Evolutionary conservation across 1,140 invertebrate species (phyloP), one percentile per base, ranked within the genome.

Genomic region (Apis cerana): DNA sequence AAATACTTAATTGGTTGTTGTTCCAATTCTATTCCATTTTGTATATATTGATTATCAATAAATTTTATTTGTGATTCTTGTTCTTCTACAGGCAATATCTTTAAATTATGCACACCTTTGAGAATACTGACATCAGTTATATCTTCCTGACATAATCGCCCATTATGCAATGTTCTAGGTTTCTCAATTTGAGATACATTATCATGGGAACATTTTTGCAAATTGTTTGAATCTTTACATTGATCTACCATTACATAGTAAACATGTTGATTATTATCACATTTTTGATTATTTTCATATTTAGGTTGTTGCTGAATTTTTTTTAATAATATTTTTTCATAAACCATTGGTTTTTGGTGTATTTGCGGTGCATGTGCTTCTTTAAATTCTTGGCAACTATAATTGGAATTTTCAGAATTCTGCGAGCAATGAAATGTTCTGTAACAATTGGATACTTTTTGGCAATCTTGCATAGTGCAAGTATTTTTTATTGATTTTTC

Each of bases 1-100:
- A 82, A 13, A 17, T 82, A 82, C 23, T 82, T 82, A 0, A 69
- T n/a, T 7, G 80, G 80, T 15, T 52, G 80, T 4, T 82, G 19
- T 13, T 76, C 72, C 0, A 76, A 4, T 7, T 76, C 5, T 10
- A 81, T 52, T 8, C 72, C 21, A 19, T 75, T 56, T 5, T 27
- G 21, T 0, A 56, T 56, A 8, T n/a, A 74, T 3, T 48, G 78
- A 15, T 19, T 43, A 48, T 23, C 23, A n/a, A 12, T 19, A 23
- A 19, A 56, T 19, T 61, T 48, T 13, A 61, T n/a, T 4, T 21
- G 62, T 1, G 19, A 10, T 1, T 67, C 72, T 21, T 21, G 68
- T 11, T 61, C 58, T 10, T 67, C 52, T 10, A 74, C 13, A 2
- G 74, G 72, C 11, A 82, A 27, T 17, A 80, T 64, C 1, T 82